Evolutionary conservation across 2,888 invertebrate species (phyloP), one percentile per base, ranked within the genome.

Genomic region (Rutpela maculata): DNA sequence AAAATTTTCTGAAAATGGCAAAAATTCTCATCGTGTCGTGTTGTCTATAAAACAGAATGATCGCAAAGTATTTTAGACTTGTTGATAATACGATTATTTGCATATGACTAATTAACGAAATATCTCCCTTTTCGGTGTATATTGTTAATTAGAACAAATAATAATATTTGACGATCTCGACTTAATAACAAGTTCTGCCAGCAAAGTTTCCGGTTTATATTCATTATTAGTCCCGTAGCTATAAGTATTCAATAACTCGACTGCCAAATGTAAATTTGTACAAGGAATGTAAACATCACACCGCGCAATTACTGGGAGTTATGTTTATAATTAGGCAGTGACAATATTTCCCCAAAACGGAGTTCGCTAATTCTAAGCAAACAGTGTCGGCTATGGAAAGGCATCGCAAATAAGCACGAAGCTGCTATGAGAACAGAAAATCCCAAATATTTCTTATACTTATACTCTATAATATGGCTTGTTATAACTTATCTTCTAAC

Each of bases 301-400:
- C 87, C 86, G 86, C 86, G 87, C 86, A 89, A 89, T 89, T 89
- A 88, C 88, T 84, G 84, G 85, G 87, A 87, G 88, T 89, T 87
- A 88, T 88, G 89, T 88, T 88, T 88, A 89, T 88, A 88, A 88
- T 89, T 88, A 89, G 88, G 86, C 87, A 88, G 87, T 85, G 88
- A 88, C 88, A 88, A 89, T 89, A 89, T 89, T 89, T 88, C 88
- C 87, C 87, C 86, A 86, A 87, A 85, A 87, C 87, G 87, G 85
- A 88, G 86, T 87, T 87, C 87, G 87, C 88, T 89, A 89, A 89
- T 89, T 89, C 88, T 88, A 88, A 86, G 88, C 85, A 88, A 89
- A 89, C 86, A 89, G 78, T 77, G 82, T 82, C 43, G 82, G 80
- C 82, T 75, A 81, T 79, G 77, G 80, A 82, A 86, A 84, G 84